A percentile compares a stretch with the other conserved stretches of the same genome.
phyloP scores from a whole-genome alignment of 2,113 vertebrate genomes.

The Recurvirostra avosetta region DNA sequence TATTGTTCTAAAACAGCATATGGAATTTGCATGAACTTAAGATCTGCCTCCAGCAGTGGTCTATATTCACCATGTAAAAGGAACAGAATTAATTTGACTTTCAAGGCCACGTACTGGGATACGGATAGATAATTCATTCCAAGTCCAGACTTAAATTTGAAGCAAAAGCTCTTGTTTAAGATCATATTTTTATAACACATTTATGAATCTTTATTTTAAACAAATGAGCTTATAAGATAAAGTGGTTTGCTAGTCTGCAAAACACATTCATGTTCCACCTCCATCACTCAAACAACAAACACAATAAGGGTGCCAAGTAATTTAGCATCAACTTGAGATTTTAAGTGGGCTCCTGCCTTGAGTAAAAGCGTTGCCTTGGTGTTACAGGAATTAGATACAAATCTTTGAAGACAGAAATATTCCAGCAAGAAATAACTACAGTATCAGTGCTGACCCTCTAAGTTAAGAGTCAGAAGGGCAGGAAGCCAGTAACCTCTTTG shows the following conservation, averaged over 20 bases:
- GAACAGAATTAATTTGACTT: not conserved
- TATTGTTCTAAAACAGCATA: not conserved
- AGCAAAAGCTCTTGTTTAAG: not conserved
- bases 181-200: not conserved
- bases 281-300: not conserved
- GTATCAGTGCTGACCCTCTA: accelerated
- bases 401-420: not conserved
- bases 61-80: not conserved
- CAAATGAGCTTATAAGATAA: not conserved
- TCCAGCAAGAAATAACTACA: not conserved
- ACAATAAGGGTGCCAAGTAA: not conserved
- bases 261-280: not conserved
- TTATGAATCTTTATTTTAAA: not conserved
- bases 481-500: not conserved
- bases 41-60: not conserved
- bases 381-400: not conserved
- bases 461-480: not conserved
- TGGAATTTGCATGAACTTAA: not conserved
- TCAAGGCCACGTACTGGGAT: not conserved
- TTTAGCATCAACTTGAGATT: not conserved
- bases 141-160: not conserved
- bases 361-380: not conserved
- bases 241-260: not conserved
- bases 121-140: not conserved
- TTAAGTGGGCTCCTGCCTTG: not conserved